A percentile compares a stretch with the other conserved stretches of the same genome.
These are phyloP conservation scores for Pinctada fucata DNA, from an alignment of 2,888 invertebrate species.

Conservation along the genomic window DNA sequence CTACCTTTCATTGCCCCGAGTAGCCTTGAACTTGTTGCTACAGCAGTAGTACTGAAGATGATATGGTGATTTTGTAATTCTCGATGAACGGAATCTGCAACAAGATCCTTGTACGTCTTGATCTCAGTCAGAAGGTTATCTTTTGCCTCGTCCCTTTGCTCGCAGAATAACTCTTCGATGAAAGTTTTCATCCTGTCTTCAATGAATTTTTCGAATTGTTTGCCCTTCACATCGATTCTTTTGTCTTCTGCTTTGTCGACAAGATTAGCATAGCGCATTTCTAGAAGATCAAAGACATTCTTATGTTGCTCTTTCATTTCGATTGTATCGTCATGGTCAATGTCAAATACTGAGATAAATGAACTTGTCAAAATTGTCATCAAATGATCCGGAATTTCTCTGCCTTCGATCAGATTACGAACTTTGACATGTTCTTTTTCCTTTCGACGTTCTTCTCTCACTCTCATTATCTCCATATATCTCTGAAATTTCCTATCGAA, in stretches of 20 bases:
- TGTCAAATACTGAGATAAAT: neutral
- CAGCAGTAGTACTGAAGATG: slow-evolving; percentile 62
- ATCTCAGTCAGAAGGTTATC: slow-evolving; percentile 26
- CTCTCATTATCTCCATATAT: neutral
- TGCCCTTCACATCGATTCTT: slow-evolving; percentile 15
- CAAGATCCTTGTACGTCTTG: slow-evolving; percentile 43
- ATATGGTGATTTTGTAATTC: slow-evolving; percentile 53
- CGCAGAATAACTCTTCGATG: slow-evolving; percentile 27
- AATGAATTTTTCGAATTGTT: slow-evolving; percentile 41
- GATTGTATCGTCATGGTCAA: neutral
- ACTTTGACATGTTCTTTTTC: neutral
- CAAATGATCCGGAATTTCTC: slow-evolving; percentile 18
- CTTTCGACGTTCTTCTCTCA: neutral
- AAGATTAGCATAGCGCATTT: neutral
- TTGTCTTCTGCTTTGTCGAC: slow-evolving; percentile 5
- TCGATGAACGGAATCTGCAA: slow-evolving; percentile 45
- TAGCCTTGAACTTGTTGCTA: slow-evolving; percentile 40
- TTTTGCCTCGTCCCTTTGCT: slow-evolving; percentile 28
- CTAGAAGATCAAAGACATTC: neutral
- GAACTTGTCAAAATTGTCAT: neutral
- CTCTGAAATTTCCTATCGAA: slow-evolving; percentile 39
- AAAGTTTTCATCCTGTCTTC: slow-evolving; percentile 17
- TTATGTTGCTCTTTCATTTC: neutral
- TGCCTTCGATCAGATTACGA: neutral
- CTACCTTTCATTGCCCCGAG: slow-evolving; percentile 20